A percentile compares a stretch with the other conserved stretches of the same genome.
These are phyloP conservation scores for Diorhabda sublineata DNA, from an alignment of 1,140 invertebrate genomes.

Conservation along the genomic window DNA sequence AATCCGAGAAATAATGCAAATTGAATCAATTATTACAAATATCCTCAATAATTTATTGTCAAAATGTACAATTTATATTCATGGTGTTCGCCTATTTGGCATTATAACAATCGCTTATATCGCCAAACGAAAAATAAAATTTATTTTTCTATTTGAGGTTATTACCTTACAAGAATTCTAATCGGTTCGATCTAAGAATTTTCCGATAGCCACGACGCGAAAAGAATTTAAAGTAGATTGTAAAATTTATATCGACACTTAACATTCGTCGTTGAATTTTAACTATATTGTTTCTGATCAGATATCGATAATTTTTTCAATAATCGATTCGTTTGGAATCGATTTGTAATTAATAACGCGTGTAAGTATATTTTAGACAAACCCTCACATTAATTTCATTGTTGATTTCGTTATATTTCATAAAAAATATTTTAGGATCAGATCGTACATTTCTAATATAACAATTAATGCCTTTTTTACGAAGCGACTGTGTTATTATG, in stretches of 20 bases:
- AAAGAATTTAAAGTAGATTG: not conserved
- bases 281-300: not conserved
- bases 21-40: not conserved
- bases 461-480: constrained; percentile 20
- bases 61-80: constrained; percentile 1
- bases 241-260: not conserved
- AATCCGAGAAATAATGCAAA: not conserved
- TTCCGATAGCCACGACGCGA: not conserved
- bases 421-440: too few species aligned
- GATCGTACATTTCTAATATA: too few species aligned
- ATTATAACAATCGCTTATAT: not conserved
- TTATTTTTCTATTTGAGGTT: constrained; percentile 1
- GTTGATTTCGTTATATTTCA: too few species aligned
- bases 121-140: not conserved
- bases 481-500: constrained; percentile 29
- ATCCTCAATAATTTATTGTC: not conserved
- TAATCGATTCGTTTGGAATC: too few species aligned
- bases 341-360: not conserved
- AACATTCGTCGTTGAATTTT: not conserved
- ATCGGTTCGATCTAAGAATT: not conserved
- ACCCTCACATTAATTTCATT: too few species aligned
- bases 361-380: too few species aligned
- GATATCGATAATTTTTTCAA: too few species aligned
- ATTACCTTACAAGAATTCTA: not conserved
- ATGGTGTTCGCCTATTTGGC: not conserved